Base-by-base conservation (phyloP, 2,797 vertebrate genomes). In the Limnodromus scolopaceus region DNA sequence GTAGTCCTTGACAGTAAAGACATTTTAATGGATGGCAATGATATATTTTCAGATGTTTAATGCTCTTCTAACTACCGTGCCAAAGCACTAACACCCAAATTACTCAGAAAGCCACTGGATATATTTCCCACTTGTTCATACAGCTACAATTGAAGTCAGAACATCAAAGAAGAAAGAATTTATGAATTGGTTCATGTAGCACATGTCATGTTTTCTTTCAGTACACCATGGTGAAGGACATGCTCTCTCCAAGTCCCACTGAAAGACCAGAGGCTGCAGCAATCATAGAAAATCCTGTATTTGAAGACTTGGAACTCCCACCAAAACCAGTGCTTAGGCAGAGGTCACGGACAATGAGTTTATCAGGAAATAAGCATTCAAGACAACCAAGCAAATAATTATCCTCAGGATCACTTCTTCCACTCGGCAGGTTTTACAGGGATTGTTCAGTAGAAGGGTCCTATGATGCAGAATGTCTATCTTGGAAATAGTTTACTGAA, bases 301-400 rank as follows among this genome's bases (percentile, higher is more conserved):
- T 99, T 98, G 99, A 99, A 97, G 99, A 99, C 91, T 97, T 99
- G 96, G 99, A 99, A 96, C 95, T 99, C 74, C 99, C 99, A 4
- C 98, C 98, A 91, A 98, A 98, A 75, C 97, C 98, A 36, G 97
- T 98, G 54, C 92, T 99, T 81, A 98, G 99, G 92, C 99, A 99
- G 97, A 98, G 99, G 77, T 99, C 99, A 58, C 99, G 99, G 93
- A 99, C 99, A 54, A 98, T 99, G 98, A 99, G 99, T 93, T 98
- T 99, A 28, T 99, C 99, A 4, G 99, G 99, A 81, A 98, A 98
- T 69, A 98, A 99, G 85, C 92, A 98, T 92, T 95, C 96, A 24
- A 98, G 98, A 95, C 98, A 98, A 94, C 94, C 97, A 80, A 98
- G 98, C 96, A 97, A 95, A 93, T 98, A 97, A 97, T 84, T 91